Evolutionary conservation across 2,888 invertebrate genomes (phyloP).

Genomic region (Teleogryllus oceanicus): DNA sequence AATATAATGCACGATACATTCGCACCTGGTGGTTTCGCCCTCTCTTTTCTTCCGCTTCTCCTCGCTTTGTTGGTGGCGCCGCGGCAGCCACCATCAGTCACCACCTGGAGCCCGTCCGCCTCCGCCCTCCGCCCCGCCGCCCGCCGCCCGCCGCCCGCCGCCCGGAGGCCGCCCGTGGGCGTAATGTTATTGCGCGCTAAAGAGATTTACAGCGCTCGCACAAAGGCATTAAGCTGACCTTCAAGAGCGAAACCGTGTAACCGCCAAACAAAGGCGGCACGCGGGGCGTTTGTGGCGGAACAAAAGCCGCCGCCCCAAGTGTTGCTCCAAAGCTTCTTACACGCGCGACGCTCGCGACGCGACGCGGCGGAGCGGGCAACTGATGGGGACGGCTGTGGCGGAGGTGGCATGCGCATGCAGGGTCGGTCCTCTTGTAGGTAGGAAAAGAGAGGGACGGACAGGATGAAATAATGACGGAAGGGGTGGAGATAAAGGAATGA

Average conservation of each 20-base stretch:
- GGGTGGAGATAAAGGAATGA: not conserved
- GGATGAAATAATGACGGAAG: not conserved
- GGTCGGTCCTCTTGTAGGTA: not conserved
- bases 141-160: not conserved
- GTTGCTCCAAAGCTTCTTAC: constrained; percentile 18
- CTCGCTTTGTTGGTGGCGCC: too few relatives aligned
- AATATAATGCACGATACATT: too few relatives aligned
- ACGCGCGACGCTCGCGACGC: not conserved
- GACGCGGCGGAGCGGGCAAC: not conserved
- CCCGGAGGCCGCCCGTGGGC: not conserved
- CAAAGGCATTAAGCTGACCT: constrained; percentile 18
- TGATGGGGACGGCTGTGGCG: not conserved
- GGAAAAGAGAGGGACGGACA: too few relatives aligned
- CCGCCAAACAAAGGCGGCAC: not conserved
- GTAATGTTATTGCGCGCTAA: not conserved
- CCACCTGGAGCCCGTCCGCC: too few relatives aligned
- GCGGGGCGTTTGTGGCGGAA: not conserved
- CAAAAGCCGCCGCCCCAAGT: not conserved
- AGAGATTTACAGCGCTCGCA: not conserved
- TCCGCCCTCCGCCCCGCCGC: too few relatives aligned
- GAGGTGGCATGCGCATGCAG: not conserved
- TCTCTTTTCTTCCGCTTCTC: too few relatives aligned
- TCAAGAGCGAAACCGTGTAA: constrained; percentile 10
- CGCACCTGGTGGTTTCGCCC: too few relatives aligned
- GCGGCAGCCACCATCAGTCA: too few relatives aligned